Percentiles rank a stretch among this genome's conserved stretches.
phyloP scores from a whole-genome alignment of 1,140 invertebrate genomes.

The Oedothorax gibbosus region DNA sequence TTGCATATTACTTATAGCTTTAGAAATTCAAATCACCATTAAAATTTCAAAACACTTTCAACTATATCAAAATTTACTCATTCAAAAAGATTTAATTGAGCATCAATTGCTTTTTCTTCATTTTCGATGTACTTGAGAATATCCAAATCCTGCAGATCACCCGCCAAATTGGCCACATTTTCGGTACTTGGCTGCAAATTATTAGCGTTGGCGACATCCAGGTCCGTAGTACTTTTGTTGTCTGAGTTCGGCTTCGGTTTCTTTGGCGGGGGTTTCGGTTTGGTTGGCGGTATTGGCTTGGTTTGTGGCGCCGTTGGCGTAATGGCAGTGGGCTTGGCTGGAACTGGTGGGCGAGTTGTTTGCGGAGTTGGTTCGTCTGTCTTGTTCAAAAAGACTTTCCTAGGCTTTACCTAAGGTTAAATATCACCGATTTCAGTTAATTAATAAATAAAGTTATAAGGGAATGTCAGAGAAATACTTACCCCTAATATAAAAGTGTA shows the following conservation, averaged over 20 bases:
- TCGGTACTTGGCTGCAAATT: neutral
- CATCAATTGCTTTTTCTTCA: conserved; percentile 26
- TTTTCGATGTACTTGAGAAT: conserved; percentile 52
- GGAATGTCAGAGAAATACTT: no score
- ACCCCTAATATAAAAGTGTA: no score
- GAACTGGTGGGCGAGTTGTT: neutral
- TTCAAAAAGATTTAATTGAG: conserved; percentile 41
- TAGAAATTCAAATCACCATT: no score
- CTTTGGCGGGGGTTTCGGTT: conserved; percentile 16
- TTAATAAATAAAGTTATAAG: no score
- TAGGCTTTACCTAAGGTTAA: conserved; percentile 29
- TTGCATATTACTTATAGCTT: no score
- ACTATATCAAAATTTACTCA: neutral
- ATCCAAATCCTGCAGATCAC: conserved; percentile 35
- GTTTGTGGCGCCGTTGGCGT: neutral
- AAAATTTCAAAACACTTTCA: no score
- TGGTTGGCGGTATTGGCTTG: conserved; percentile 13
- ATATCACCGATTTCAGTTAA: no score
- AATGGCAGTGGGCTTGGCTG: conserved; percentile 2
- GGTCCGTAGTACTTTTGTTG: neutral
- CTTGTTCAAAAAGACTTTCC: conserved; percentile 47
- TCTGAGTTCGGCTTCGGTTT: conserved; percentile 11
- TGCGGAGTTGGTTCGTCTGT: neutral
- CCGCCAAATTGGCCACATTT: neutral
- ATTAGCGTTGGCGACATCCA: conserved; percentile 42